These are phyloP conservation scores for Callospermophilus lateralis DNA, from an alignment of 2,113 vertebrate genomes.

Conservation along the genomic window DNA sequence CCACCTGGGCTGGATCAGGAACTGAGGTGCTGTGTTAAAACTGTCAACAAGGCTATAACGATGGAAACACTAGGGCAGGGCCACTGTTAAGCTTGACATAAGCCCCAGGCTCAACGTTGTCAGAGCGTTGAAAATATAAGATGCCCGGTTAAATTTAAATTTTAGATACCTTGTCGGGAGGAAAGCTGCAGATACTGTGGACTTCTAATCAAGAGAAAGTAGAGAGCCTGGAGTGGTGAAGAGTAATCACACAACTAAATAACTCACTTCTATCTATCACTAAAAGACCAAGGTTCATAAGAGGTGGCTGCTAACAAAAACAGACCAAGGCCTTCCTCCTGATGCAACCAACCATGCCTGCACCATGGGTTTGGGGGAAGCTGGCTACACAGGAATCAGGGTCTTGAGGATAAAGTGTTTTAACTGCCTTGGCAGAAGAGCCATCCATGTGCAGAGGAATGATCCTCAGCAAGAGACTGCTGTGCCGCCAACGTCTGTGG, in stretches of 20 bases:
- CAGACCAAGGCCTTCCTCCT: no score
- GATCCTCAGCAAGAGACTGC: not conserved
- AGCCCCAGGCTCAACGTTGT: not conserved
- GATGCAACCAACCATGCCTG: no score
- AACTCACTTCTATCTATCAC: not conserved
- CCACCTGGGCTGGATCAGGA: not conserved
- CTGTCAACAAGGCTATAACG: not conserved
- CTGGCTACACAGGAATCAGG: not conserved
- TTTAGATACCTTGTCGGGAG: slow-evolving; percentile 11
- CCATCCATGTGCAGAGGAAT: not conserved
- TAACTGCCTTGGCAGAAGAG: not conserved
- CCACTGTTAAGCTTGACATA: not conserved
- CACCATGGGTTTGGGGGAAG: not conserved
- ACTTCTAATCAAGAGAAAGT: slow-evolving; percentile 21
- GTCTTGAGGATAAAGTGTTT: not conserved
- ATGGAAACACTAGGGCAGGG: not conserved
- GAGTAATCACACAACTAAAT: not conserved
- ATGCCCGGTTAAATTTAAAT: not conserved
- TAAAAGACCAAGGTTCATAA: not conserved
- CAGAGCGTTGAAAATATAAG: not conserved
- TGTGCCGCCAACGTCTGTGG: no score
- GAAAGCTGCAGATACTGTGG: not conserved
- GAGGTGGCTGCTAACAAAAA: not conserved
- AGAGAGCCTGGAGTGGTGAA: not conserved
- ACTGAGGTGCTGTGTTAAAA: not conserved